phyloP scores from a whole-genome alignment of 2,888 invertebrate genomes.

The Dyspetes luteomarginatus region DNA sequence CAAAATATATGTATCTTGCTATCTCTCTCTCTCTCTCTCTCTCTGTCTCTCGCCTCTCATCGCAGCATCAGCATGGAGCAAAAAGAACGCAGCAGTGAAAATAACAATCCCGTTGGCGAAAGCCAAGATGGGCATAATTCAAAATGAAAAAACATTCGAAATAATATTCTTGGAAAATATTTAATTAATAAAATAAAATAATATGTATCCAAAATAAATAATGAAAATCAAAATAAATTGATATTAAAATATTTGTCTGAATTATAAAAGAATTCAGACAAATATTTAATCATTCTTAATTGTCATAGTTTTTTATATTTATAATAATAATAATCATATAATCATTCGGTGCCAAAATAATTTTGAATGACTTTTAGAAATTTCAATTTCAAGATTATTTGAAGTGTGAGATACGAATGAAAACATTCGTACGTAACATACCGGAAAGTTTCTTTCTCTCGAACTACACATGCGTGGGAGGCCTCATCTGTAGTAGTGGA shows the following conservation, averaged over 20 bases:
- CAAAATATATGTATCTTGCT: slow-evolving; percentile 51
- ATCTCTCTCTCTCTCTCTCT: slow-evolving; percentile 35
- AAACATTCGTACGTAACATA: slow-evolving; percentile 6
- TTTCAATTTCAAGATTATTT: neutral
- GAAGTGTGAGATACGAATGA: slow-evolving; percentile 5
- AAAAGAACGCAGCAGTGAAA: slow-evolving; percentile 4
- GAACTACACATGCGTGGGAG: neutral
- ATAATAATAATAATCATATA: too few species aligned
- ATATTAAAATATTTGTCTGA: too few species aligned
- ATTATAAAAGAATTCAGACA: too few species aligned
- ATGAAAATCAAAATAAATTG: too few species aligned
- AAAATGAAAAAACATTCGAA: neutral
- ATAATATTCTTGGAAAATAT: neutral
- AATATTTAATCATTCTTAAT: too few species aligned
- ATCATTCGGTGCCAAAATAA: neutral
- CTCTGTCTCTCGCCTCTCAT: slow-evolving; percentile 31
- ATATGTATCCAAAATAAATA: too few species aligned
- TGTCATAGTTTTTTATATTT: too few species aligned
- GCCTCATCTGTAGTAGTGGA: neutral
- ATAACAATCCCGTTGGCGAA: slow-evolving; percentile 34
- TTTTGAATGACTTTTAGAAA: neutral
- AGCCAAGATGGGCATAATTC: neutral
- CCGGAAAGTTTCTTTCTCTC: slow-evolving; percentile 3
- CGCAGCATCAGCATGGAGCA: slow-evolving; percentile 8
- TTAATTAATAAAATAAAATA: neutral